Base-by-base conservation (phyloP, 2,888 invertebrate genomes). In the Acanthococcus lagerstroemiae region DNA sequence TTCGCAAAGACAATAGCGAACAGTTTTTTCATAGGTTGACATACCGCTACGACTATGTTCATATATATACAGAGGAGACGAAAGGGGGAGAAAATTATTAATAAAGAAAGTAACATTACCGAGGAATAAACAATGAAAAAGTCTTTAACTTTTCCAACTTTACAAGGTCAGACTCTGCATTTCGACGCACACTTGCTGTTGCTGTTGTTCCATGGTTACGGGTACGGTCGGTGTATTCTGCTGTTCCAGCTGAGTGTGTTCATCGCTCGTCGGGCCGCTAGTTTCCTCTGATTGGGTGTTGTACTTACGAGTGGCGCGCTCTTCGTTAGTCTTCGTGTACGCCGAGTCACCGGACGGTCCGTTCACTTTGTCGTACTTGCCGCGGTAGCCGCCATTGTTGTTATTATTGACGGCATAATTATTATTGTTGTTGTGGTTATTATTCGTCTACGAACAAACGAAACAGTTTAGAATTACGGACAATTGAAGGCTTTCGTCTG, bases 111-210 rank as follows among this genome's bases (percentile, higher is more conserved):
- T 58, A 58, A 37, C 37, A 37, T 37, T 15, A 37, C 37, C 37
- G 37, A 37, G 37, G 37, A 58, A 19, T 37, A 19, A 17, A 58
- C 25, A 58, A 58, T 45, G 24, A 58, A 46, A 58, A 58, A 58
- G n/a, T 15, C 5, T 45, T 56, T 37, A 30, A 19, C 37, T 56
- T 46, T 58, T 45, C 46, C n/a, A n/a, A 37, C 52, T 54, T 63
- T 63, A 63, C 37, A 63, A 27, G 21, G 63, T 22, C 25, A 63
- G 37, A 17, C 54, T 63, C 25, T 63, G 63, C 63, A 63, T 63
- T 37, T 63, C 63, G 7, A 27, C 37, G 44, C 63, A 63, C 37
- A 63, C 22, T 54, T 63, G 54, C 26, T 50, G 58, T 19, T 58
- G 58, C 58, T 12, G 58, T 17, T 45, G 58, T 21, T 45, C n/a